Evolutionary conservation across 2,888 invertebrate genomes (phyloP).

Genomic region (Epinotia bilunana): DNA sequence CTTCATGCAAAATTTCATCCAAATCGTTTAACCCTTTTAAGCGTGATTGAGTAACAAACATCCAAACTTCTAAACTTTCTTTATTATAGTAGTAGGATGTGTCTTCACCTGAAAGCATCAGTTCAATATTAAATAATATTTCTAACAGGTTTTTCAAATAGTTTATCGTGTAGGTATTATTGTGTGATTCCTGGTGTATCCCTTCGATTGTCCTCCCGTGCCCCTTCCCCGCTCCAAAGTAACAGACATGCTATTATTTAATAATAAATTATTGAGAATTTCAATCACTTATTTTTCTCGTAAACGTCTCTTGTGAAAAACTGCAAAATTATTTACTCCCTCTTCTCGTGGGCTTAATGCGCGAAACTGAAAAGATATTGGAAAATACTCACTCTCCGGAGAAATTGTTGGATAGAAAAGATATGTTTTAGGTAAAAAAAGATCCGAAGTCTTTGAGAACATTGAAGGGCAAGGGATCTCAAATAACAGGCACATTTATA

Average conservation of each 20-base stretch:
- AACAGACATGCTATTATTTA: constrained; percentile 41
- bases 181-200: background rate
- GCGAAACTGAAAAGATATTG: constrained; percentile 24
- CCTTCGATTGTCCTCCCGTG: constrained; percentile 14
- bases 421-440: background rate
- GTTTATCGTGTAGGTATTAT: too few species aligned
- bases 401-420: background rate
- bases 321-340: constrained; percentile 36
- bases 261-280: constrained; percentile 43
- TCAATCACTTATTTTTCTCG: constrained; percentile 40
- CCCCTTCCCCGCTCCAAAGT: constrained; percentile 20
- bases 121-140: too few species aligned
- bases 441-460: background rate
- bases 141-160: too few species aligned
- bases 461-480: too few species aligned
- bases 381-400: constrained; percentile 11
- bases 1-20: too few species aligned
- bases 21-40: too few species aligned
- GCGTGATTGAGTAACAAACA: too few species aligned
- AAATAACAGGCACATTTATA: too few species aligned
- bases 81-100: too few species aligned
- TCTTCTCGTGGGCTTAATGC: constrained; percentile 13
- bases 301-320: constrained; percentile 25
- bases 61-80: too few species aligned
- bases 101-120: too few species aligned